These are phyloP conservation scores for Nesometra sesokonis DNA, from an alignment of 35 echinoderm and acorn worm species.

Conservation along the genomic window DNA sequence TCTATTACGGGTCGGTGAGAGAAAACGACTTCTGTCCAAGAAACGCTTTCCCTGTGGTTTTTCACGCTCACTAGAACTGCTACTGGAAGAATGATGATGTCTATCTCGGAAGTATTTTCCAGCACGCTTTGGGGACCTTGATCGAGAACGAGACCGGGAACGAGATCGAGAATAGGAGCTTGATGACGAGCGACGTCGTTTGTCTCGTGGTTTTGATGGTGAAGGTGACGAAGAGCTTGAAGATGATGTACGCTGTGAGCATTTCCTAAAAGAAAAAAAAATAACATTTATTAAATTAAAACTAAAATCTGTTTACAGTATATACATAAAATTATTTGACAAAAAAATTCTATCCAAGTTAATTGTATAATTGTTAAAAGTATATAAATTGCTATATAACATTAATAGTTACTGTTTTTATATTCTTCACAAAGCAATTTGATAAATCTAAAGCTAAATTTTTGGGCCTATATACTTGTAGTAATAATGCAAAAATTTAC, in stretches of 20 bases:
- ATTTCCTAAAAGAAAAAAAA: neutral
- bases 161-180: slow-evolving; percentile 18
- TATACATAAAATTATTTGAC: too few species aligned
- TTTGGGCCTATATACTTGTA: too few species aligned
- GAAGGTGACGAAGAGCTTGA: neutral
- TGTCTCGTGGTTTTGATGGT: neutral
- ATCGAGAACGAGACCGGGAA: slow-evolving; percentile 10
- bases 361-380: too few species aligned
- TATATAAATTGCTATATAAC: too few species aligned
- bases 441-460: too few species aligned
- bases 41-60: neutral
- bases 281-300: neutral
- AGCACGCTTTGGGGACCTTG: neutral
- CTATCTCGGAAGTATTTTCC: neutral
- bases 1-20: neutral
- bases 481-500: too few species aligned
- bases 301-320: too few species aligned
- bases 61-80: neutral
- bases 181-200: neutral
- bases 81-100: neutral
- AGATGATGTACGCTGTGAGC: neutral
- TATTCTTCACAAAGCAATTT: too few species aligned
- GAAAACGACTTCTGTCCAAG: slow-evolving; percentile 26
- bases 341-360: too few species aligned
- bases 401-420: too few species aligned